Evolutionary conservation across 2,888 invertebrate genomes (phyloP).

Genomic region (Pardosa pseudoannulata): DNA sequence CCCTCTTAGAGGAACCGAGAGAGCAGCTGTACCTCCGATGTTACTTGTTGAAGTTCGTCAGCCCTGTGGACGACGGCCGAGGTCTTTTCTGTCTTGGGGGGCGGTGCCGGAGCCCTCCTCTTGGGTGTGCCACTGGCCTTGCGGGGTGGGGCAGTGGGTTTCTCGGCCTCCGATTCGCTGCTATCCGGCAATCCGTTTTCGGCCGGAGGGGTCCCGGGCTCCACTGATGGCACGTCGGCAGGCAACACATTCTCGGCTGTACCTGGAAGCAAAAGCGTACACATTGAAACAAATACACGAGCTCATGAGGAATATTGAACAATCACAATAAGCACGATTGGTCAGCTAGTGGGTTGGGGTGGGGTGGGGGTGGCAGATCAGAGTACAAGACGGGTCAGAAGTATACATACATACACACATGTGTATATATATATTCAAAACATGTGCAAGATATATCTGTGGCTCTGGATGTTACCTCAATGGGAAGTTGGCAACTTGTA

Average conservation of each 20-base stretch:
- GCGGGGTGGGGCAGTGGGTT: conserved; percentile 60
- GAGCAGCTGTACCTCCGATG: neutral
- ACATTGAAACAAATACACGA: no score
- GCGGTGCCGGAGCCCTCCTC: conserved; percentile 75
- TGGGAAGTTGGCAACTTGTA: no score
- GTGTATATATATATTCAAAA: no score
- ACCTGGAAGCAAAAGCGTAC: neutral
- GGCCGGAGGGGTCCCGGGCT: neutral
- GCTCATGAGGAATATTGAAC: no score
- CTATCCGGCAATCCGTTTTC: neutral
- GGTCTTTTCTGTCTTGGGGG: conserved; percentile 60
- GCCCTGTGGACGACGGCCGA: conserved; percentile 66
- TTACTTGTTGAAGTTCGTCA: neutral
- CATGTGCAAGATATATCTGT: no score
- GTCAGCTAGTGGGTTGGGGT: no score
- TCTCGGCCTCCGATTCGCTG: conserved; percentile 10
- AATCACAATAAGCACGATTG: no score
- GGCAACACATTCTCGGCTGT: neutral
- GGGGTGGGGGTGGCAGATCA: no score
- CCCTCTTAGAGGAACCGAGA: no score
- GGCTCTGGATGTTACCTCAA: no score
- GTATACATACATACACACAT: no score
- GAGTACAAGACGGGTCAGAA: no score
- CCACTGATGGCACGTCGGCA: neutral
- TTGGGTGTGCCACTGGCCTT: conserved; percentile 72